Base-by-base conservation (phyloP, 2,888 invertebrate species). In the Drosophila colorata region DNA sequence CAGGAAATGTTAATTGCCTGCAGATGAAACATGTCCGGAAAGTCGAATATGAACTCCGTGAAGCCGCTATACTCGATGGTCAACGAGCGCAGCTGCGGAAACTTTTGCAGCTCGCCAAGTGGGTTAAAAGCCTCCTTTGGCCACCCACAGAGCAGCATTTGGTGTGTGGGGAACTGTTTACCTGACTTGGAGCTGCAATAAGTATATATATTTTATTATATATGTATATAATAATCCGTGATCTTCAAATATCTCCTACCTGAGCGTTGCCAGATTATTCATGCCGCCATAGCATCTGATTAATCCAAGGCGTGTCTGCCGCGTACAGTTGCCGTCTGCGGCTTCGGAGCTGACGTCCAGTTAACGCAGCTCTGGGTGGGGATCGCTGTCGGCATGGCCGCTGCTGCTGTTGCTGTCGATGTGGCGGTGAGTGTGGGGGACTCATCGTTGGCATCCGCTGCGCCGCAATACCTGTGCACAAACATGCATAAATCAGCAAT, bases 1-100 rank as follows among this genome's bases (percentile, higher is more conserved):
- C 90, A 91, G 1, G 92, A 92, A 25, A 92, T 92, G 65, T 92
- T 92, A 1, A 92, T 92, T 7, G 80, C 85, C 90, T 92, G 88
- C 38, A 92, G 78, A 69, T 90, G 78, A 31, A 81, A 79, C 78
- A 88, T 87, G 52, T 91, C 91, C 7, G 92, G 92, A 67, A 92
- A 92, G 46, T 90, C 91, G 37, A 80, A 86, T 1, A 71, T 52
- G 41, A 92, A 88, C 69, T 90, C 86, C 0, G 79, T 87, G 33
- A 92, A 86, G 51, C 87, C 87, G 33, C 92, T 90, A 25, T 91
- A 89, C 46, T 91, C 92, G 14, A 92, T 91, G 7, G 88, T 90
- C 20, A 92, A 65, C 0, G 83, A 69, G 23, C 88, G 89, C n/a
- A 90, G 72, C 28, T 88, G 88, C 0, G 91, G 90, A 69, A 92